Conservation (phyloP, 1,140 invertebrate genomes). For the Dendrolimus kikuchii region DNA sequence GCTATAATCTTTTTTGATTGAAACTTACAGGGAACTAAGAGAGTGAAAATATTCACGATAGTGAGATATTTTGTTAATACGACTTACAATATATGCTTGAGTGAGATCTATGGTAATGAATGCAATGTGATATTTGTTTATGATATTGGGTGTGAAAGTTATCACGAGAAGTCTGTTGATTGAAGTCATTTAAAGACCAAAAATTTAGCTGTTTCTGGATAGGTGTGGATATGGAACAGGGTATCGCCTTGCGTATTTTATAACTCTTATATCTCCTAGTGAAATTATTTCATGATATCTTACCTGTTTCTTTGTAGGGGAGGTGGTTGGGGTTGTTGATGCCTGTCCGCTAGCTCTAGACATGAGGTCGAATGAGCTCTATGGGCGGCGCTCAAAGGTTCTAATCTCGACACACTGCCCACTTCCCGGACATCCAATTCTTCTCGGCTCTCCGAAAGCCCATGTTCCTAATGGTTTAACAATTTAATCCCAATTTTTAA, state of each 20-base stretch:
- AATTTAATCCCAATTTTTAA: background rate
- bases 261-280: background rate
- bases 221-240: too few relatives aligned
- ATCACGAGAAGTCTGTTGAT: too few relatives aligned
- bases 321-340: constrained; percentile 24
- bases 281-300: background rate
- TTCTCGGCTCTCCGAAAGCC: constrained; percentile 62
- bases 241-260: background rate
- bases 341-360: constrained; percentile 73
- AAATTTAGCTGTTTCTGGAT: too few relatives aligned
- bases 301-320: constrained; percentile 32
- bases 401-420: constrained; percentile 34
- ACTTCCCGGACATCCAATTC: constrained; percentile 49
- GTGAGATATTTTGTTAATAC: too few relatives aligned
- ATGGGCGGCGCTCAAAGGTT: constrained; percentile 57
- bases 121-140: too few relatives aligned
- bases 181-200: too few relatives aligned
- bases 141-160: too few relatives aligned
- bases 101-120: too few relatives aligned
- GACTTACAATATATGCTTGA: too few relatives aligned
- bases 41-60: too few relatives aligned
- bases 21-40: too few relatives aligned
- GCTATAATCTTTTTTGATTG: too few relatives aligned
- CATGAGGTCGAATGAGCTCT: constrained; percentile 81
- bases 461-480: constrained; percentile 43